These are phyloP conservation scores for Notarius quadriscutis DNA, from an alignment of 2,113 vertebrate genomes.

Conservation along the genomic window DNA sequence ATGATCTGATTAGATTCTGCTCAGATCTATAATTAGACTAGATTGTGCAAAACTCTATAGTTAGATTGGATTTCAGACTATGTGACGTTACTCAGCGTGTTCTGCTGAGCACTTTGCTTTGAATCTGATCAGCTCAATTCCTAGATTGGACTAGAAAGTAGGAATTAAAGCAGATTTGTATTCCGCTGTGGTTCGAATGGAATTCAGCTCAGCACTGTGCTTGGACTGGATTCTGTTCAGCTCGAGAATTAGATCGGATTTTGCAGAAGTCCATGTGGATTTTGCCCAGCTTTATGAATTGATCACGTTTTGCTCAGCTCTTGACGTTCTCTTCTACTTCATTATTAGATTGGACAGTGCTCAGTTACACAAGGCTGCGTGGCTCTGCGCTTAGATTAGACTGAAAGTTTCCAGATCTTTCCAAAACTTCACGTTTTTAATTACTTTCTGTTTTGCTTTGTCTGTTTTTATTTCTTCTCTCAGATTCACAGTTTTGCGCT, in stretches of 20 bases:
- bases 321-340: background rate
- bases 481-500: background rate
- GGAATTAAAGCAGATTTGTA: background rate
- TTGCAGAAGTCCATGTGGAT: background rate
- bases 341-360: background rate
- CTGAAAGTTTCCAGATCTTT: background rate
- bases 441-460: conserved; percentile 26
- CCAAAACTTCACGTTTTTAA: background rate
- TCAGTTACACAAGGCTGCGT: background rate
- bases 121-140: background rate
- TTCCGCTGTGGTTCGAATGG: background rate
- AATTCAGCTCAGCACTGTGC: background rate
- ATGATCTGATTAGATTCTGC: background rate
- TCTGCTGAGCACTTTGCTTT: background rate
- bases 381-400: background rate
- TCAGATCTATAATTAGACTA: background rate
- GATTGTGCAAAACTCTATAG: too few relatives aligned
- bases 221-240: background rate
- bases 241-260: background rate
- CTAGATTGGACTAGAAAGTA: background rate
- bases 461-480: conserved; percentile 16
- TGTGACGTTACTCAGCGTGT: background rate
- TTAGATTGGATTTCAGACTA: too few relatives aligned
- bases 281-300: background rate
- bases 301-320: background rate